Conservation (phyloP, 1,140 invertebrate genomes). For the Tyrophagus putrescentiae region DNA sequence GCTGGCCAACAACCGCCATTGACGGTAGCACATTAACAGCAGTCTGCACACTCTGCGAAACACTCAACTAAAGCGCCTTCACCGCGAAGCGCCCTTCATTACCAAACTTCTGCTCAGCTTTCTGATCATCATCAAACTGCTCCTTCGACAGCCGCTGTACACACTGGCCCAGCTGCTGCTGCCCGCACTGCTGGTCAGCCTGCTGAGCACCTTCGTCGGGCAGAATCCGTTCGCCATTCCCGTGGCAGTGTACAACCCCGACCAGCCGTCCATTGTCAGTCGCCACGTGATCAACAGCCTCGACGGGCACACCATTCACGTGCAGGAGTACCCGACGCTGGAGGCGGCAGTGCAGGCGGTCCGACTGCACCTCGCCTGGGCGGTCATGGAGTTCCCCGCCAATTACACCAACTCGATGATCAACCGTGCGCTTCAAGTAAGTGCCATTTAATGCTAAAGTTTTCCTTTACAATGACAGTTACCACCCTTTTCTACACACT, state of each 20-base stretch:
- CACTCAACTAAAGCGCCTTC: neutral
- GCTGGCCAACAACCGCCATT: neutral
- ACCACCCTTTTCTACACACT: neutral
- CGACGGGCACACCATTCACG: neutral
- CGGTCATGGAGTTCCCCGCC: slow-evolving; percentile 14
- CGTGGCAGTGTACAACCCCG: slow-evolving; percentile 54
- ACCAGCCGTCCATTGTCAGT: slow-evolving; percentile 24
- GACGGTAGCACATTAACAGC: too few species aligned
- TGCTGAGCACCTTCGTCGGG: slow-evolving; percentile 84
- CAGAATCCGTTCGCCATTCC: slow-evolving; percentile 65
- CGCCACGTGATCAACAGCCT: slow-evolving; percentile 10
- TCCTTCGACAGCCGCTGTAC: neutral
- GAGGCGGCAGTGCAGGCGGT: slow-evolving; percentile 19
- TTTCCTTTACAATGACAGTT: neutral
- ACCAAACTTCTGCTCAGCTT: neutral
- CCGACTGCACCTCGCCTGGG: slow-evolving; percentile 19
- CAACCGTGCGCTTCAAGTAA: slow-evolving; percentile 13
- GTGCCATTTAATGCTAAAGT: neutral
- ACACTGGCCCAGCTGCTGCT: slow-evolving; percentile 64
- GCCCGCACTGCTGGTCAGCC: slow-evolving; percentile 77
- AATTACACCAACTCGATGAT: slow-evolving; percentile 22
- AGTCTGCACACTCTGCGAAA: too few species aligned
- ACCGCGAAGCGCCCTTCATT: neutral
- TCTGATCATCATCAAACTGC: neutral
- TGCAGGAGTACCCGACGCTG: slow-evolving; percentile 6